These are phyloP conservation scores for human DNA, from an alignment of 2,113 vertebrate species.

Conservation along the genomic window DNA sequence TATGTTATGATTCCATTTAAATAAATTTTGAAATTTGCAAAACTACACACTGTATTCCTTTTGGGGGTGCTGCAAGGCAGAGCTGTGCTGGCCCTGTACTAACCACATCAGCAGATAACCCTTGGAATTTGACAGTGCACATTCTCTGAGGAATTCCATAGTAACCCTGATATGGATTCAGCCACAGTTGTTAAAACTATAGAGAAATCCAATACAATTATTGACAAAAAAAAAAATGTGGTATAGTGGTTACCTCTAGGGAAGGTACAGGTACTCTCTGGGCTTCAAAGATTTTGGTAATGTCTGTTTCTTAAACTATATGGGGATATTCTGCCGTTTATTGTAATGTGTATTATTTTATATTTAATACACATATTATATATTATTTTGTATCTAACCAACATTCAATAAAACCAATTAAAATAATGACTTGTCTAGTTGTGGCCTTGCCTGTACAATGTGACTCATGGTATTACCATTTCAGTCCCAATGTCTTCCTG, in stretches of 20 bases:
- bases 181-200: neutral
- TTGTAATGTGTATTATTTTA: neutral
- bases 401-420: neutral
- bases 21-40: neutral
- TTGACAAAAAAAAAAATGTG: neutral
- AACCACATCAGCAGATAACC: neutral
- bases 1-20: neutral
- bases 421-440: neutral
- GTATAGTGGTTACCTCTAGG: neutral
- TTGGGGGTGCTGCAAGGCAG: neutral
- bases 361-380: neutral
- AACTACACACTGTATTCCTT: neutral
- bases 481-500: neutral
- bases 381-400: neutral
- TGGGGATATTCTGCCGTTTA: neutral
- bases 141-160: neutral
- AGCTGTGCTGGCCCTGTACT: neutral
- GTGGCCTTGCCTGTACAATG: neutral
- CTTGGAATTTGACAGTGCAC: neutral
- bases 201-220: neutral
- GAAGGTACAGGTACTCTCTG: neutral
- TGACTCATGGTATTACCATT: neutral
- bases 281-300: neutral
- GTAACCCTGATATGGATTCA: neutral
- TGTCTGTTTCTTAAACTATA: neutral